Evolutionary conservation across 2,888 invertebrate species (phyloP).

Genomic region (Heliconius hortense): DNA sequence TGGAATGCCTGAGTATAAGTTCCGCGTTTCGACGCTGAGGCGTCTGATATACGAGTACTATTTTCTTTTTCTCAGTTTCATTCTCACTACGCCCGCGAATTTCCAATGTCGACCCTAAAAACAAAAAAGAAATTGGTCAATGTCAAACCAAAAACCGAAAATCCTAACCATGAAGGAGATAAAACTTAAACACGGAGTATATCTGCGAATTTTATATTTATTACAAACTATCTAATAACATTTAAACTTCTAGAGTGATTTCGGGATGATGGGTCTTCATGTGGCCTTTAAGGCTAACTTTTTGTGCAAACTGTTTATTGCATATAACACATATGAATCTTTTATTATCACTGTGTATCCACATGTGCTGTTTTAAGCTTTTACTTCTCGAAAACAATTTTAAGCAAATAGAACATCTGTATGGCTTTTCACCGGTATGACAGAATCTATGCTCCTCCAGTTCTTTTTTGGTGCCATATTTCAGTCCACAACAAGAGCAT

Average conservation of each 20-base stretch:
- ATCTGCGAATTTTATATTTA: slow-evolving; percentile 33
- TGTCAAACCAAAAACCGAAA: slow-evolving; percentile 55
- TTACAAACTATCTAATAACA: slow-evolving; percentile 21
- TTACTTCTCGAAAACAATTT: slow-evolving; percentile 77
- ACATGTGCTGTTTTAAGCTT: slow-evolving; percentile 68
- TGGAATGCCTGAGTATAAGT: slow-evolving; percentile 68
- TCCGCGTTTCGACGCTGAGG: slow-evolving; percentile 75
- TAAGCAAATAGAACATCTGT: slow-evolving; percentile 69
- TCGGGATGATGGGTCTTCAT: slow-evolving; percentile 61
- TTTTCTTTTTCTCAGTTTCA: slow-evolving; percentile 72
- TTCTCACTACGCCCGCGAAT: slow-evolving; percentile 67
- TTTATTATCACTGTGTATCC: slow-evolving; percentile 68
- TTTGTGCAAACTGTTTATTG: slow-evolving; percentile 67
- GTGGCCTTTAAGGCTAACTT: slow-evolving; percentile 65
- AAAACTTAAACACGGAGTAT: slow-evolving; percentile 29
- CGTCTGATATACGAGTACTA: slow-evolving; percentile 72
- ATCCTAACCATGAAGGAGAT: slow-evolving; percentile 30
- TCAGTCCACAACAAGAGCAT: slow-evolving; percentile 63
- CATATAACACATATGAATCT: slow-evolving; percentile 64
- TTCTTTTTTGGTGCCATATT: slow-evolving; percentile 55
- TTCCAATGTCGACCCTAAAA: slow-evolving; percentile 77
- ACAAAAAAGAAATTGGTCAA: slow-evolving; percentile 76
- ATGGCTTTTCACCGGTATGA: slow-evolving; percentile 76
- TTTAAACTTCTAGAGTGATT: slow-evolving; percentile 41
- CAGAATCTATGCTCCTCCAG: slow-evolving; percentile 70